These are phyloP conservation scores for Hololepta plana DNA, from an alignment of 2,888 invertebrate species.

Conservation along the genomic window DNA sequence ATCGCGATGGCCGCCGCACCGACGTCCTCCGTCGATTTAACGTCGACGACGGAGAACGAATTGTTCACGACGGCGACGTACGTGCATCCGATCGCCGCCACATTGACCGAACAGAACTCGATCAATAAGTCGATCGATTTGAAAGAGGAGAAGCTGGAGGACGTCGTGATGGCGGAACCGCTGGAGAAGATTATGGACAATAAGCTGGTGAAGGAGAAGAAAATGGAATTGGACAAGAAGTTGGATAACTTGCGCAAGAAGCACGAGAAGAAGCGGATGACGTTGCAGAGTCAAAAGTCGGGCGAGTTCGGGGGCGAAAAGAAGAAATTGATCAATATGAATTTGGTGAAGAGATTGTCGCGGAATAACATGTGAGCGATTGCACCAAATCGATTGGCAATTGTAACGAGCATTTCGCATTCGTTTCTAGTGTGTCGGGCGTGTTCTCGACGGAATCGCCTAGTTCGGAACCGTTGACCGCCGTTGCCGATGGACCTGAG, in stretches of 20 bases:
- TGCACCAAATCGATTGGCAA: too few relatives aligned
- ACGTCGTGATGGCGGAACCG: constrained; percentile 57
- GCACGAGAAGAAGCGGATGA: constrained; percentile 57
- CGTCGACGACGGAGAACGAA: constrained; percentile 12
- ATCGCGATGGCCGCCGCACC: constrained; percentile 13
- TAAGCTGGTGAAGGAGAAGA: constrained; percentile 69
- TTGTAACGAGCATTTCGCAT: constrained; percentile 5
- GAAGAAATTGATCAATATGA: constrained; percentile 56
- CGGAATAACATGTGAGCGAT: constrained; percentile 59
- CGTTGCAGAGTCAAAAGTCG: constrained; percentile 36
- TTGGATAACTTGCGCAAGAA: constrained; percentile 65
- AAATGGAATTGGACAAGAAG: constrained; percentile 72
- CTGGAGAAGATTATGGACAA: constrained; percentile 63
- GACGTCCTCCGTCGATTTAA: constrained; percentile 13
- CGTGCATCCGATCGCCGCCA: constrained; percentile 9
- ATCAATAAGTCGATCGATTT: constrained; percentile 18
- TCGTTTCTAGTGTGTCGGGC: constrained; percentile 20
- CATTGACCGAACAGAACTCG: constrained; percentile 18
- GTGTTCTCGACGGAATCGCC: constrained; percentile 27
- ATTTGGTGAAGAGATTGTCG: constrained; percentile 56
- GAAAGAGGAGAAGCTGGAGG: constrained; percentile 31
- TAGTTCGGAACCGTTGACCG: constrained; percentile 24
- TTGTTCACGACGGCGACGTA: constrained; percentile 6
- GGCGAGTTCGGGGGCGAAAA: constrained; percentile 42
- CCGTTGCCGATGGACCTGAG: constrained; percentile 26